phyloP scores from a whole-genome alignment of 2,113 vertebrate species.

The Syngnathus floridae region DNA sequence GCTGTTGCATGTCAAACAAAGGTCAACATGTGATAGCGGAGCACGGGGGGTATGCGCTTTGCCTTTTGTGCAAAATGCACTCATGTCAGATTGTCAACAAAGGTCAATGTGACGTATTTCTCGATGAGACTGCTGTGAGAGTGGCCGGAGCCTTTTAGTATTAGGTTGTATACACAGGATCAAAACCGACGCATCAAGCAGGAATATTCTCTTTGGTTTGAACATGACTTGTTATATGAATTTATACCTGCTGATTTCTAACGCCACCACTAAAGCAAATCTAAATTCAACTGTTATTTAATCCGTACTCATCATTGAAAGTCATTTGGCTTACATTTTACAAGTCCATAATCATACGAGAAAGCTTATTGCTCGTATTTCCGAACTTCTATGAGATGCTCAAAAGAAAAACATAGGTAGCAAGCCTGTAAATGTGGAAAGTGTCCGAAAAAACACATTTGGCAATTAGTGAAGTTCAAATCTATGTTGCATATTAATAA shows the following conservation, averaged over 20 bases:
- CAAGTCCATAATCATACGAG: not conserved
- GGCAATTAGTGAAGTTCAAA: not conserved
- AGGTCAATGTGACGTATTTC: slow-evolving; percentile 49
- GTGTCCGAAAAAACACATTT: not conserved
- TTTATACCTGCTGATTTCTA: not conserved
- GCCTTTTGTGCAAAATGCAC: slow-evolving; percentile 31
- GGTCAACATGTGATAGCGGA: slow-evolving; percentile 48
- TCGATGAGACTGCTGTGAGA: slow-evolving; percentile 28
- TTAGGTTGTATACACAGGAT: slow-evolving; percentile 24
- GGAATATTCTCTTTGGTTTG: not conserved
- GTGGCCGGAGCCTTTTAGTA: not conserved
- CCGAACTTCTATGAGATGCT: not conserved
- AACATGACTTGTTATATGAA: not conserved
- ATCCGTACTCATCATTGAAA: not conserved
- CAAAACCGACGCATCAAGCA: slow-evolving; percentile 12
- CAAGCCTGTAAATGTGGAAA: too few relatives aligned
- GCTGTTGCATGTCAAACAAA: slow-evolving; percentile 63
- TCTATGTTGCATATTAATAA: not conserved
- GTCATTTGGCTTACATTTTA: not conserved
- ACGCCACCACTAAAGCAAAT: not conserved
- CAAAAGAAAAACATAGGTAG: too few relatives aligned
- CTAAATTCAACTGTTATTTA: not conserved
- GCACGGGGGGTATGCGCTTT: not conserved
- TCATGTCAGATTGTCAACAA: slow-evolving; percentile 42
- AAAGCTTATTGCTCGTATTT: not conserved